Base-by-base conservation (phyloP, 2,113 vertebrate species). In the Pygoscelis adeliae region DNA sequence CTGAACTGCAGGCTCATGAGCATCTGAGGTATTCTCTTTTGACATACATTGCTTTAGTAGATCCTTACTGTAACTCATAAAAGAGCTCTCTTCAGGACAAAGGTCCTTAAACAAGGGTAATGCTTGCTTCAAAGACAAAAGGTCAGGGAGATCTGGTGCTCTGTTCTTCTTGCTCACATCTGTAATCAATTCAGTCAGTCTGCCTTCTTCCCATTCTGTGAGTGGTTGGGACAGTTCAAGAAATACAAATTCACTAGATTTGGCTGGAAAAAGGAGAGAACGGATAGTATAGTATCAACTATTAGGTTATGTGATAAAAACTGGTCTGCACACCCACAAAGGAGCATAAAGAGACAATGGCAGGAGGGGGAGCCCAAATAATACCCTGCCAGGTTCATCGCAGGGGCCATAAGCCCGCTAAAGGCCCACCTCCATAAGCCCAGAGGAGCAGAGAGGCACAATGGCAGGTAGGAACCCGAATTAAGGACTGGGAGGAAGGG, bases 211-310 rank as follows among this genome's bases (percentile, higher is more conserved):
- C 71, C 40, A 47, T 93, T 97, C 93, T 71, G 94, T 87, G 81
- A 98, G 87, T 56, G 96, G 94, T 82, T 95, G 95, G 30, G 87
- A 91, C 67, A 98, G 83, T n/a, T 98, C 97, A 92, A 99, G 96
- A 96, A 99, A 98, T 69, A 98, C 23, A 84, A 98, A 98, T 94
- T 98, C 98, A 87, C 49, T 96, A 30, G 92, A 94, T 88, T 97
- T 98, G 77, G 96, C 98, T 98, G 89, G 38, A 93, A 95, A 93
- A 97, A 81, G 13, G 53, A 97, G 70, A 95, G 36, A 96, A 87
- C 3, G 0, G 23, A 46, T 53, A 62, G 25, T 15, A 46, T 53
- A 62, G 25, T 15, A 87, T 69, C 74, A 96, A 36, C 4, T 72
- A 58, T 27, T 36, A 52, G 10, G 49, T 72, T 83, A 67, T 10